phyloP scores from a whole-genome alignment of 92 coral and sea anemone genomes.

The Siderastrea radians region DNA sequence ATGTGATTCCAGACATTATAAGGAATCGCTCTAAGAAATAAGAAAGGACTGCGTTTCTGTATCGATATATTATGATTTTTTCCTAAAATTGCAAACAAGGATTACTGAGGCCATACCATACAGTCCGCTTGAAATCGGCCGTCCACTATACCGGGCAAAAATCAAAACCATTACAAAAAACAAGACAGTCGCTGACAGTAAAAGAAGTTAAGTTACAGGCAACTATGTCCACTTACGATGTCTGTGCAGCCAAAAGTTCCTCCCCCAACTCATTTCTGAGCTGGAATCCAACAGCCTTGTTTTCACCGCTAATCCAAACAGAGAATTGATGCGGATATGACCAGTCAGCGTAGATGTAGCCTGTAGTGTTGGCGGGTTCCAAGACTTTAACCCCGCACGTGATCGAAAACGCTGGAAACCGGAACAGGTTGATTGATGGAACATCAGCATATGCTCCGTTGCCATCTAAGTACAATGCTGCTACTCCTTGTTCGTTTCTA shows the following conservation, averaged over 20 bases:
- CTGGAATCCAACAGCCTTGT: neutral
- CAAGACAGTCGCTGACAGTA: too few relatives aligned
- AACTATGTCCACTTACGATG: neutral
- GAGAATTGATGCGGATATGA: neutral
- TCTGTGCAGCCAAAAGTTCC: neutral
- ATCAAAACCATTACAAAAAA: neutral
- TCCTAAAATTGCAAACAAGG: too few relatives aligned
- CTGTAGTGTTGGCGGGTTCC: constrained; percentile 7
- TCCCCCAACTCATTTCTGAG: neutral
- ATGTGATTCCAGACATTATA: neutral
- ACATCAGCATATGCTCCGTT: constrained; percentile 1
- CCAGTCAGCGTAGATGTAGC: constrained; percentile 30
- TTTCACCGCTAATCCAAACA: neutral
- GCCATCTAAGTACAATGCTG: neutral
- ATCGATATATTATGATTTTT: too few relatives aligned
- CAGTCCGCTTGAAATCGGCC: too few relatives aligned
- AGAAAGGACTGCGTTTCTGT: neutral
- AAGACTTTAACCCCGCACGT: constrained; percentile 24
- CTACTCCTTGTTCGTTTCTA: neutral
- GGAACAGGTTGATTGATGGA: neutral
- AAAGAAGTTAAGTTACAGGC: too few relatives aligned
- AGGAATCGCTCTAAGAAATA: neutral
- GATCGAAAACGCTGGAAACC: constrained; percentile 3
- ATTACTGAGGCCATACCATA: too few relatives aligned
- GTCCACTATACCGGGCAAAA: too few relatives aligned